Evolutionary conservation across 2,113 vertebrate genomes (phyloP), one percentile per base, ranked within the genome.

Genomic region (Equus quagga): DNA sequence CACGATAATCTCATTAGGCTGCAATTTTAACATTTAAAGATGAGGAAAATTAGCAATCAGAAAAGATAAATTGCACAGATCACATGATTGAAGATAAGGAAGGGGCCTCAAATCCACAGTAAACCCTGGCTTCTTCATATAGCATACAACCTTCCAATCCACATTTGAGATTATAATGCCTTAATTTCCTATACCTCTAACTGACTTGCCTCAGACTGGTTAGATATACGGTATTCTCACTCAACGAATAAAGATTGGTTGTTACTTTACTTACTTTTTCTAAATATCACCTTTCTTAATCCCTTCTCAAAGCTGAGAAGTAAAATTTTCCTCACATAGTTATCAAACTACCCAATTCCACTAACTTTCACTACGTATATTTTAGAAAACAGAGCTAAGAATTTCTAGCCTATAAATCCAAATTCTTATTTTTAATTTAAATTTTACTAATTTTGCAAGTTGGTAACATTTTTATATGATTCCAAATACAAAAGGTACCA

Each of bases 381-480:
- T 70, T 88, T 76, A 76, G 56, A 94, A 92, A 91, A 69, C 23
- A 73, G 8, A 84, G 36, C 49, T 49, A 82, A 91, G 58, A 89
- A 92, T 11, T 83, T 56, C 54, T 83, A 64, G 31, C 58, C 41
- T 92, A 23, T 88, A 69, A 70, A 92, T 41, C 26, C 12, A 75
- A 94, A 87, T 70, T 75, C 60, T 92, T 80, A 81, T 67, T 67
- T 62, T 87, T 73, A 90, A 64, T 70, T 79, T 89, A 85, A 84
- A 56, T 86, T 85, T 72, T 21, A 51, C 58, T 81, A 73, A 85
- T 86, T 94, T 91, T 87, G 26, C 18, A 73, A 67, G 81, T 28
- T 60, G 28, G 56, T 87, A 91, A 86, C 28, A 41, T 21, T 86
- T 60, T 75, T 21, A 58, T 82, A 91, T 49, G 10, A 67, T 46